Percentiles rank a stretch among this genome's conserved stretches.
Evolutionary conservation across 2,113 vertebrate species (phyloP).

Genomic region (Saccopteryx leptura): DNA sequence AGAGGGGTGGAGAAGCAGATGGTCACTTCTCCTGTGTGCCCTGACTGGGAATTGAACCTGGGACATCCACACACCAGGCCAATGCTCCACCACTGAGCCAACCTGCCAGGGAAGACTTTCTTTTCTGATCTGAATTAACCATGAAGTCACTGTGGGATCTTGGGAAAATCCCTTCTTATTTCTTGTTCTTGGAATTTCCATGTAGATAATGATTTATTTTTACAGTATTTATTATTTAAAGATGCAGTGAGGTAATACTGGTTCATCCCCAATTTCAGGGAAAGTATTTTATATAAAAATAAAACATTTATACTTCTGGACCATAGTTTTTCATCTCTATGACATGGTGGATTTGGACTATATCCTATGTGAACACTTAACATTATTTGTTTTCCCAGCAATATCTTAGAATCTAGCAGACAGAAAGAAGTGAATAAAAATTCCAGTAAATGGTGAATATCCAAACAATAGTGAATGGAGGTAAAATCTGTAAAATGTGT

Average conservation of each 20-base stretch:
- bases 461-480: neutral
- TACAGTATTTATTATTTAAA: neutral
- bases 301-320: neutral
- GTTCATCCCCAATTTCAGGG: neutral
- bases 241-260: neutral
- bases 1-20: too few relatives aligned
- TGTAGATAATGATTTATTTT: neutral
- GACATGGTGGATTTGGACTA: neutral
- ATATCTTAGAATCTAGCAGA: neutral
- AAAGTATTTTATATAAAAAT: neutral
- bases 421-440: neutral
- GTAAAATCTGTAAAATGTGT: neutral
- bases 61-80: too few relatives aligned
- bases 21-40: too few relatives aligned
- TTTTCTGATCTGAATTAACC: neutral
- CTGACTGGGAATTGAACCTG: too few relatives aligned
- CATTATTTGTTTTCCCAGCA: neutral
- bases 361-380: neutral
- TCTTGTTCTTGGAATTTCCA: neutral
- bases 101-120: neutral
- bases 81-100: too few relatives aligned
- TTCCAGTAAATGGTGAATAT: neutral
- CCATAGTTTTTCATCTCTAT: neutral
- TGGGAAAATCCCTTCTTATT: neutral
- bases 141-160: neutral